Evolutionary conservation across 2,888 invertebrate genomes (phyloP).

Genomic region (Chironomus tentans): DNA sequence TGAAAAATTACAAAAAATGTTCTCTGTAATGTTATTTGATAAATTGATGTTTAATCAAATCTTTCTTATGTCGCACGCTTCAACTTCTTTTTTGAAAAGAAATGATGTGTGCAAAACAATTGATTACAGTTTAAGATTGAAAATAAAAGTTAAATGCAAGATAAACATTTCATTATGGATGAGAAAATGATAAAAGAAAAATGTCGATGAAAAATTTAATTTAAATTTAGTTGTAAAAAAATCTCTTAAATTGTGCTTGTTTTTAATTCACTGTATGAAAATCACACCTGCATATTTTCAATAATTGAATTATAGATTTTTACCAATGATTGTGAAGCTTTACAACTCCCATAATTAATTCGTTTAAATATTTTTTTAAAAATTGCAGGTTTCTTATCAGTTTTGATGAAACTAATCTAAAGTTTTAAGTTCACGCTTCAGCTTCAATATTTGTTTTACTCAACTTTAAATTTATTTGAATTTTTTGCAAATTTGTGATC

Average conservation of each 20-base stretch:
- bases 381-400: no score
- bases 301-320: not conserved
- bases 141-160: not conserved
- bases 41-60: constrained; percentile 11
- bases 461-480: no score
- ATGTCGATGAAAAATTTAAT: not conserved
- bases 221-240: not conserved
- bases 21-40: constrained; percentile 22
- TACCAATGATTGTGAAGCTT: no score
- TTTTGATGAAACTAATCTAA: no score
- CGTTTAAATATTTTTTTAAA: no score
- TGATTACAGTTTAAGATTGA: not conserved
- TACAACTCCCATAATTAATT: no score
- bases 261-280: not conserved
- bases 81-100: not conserved
- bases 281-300: not conserved
- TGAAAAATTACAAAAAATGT: not conserved
- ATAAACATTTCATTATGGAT: not conserved
- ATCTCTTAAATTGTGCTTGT: not conserved
- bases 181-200: not conserved
- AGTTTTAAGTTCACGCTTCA: no score
- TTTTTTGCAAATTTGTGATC: no score
- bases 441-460: no score
- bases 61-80: not conserved
- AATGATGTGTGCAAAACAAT: not conserved